A percentile compares a stretch with the other conserved stretches of the same genome.
phyloP scores from a whole-genome alignment of 2,888 invertebrate species.

The Andrena fulva region DNA sequence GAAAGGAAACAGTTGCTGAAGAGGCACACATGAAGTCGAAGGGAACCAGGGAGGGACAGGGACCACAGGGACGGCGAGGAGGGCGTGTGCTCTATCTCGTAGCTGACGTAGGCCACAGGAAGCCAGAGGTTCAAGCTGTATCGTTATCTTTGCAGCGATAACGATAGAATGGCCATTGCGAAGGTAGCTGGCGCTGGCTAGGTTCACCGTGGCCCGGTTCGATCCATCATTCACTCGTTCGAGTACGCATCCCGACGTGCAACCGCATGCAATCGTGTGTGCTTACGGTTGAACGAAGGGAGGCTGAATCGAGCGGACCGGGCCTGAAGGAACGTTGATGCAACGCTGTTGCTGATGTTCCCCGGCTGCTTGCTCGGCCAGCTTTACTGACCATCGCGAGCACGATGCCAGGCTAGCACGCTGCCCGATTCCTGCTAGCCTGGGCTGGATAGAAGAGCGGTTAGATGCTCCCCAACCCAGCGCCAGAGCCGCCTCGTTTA shows the following conservation, averaged over 20 bases:
- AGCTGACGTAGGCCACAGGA: conserved; percentile 32
- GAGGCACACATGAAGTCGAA: too few species aligned
- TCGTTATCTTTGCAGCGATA: conserved; percentile 61
- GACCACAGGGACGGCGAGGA: conserved; percentile 6
- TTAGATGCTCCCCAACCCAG: conserved; percentile 67
- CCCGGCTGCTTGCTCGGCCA: conserved; percentile 15
- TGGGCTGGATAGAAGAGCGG: conserved; percentile 61
- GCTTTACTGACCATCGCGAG: conserved; percentile 48
- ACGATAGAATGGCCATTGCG: conserved; percentile 60
- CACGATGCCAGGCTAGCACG: background rate
- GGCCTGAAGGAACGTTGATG: conserved; percentile 10
- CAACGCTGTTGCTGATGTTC: conserved; percentile 48
- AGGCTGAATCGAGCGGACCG: conserved; percentile 57
- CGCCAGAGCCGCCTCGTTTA: conserved; percentile 67
- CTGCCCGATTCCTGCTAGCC: background rate
- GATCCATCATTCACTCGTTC: conserved; percentile 70
- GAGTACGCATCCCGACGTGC: conserved; percentile 57
- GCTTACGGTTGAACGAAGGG: conserved; percentile 42
- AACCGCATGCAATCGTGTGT: conserved; percentile 53
- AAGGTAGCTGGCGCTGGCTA: conserved; percentile 4
- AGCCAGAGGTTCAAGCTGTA: conserved; percentile 30
- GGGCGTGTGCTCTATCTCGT: conserved; percentile 52
- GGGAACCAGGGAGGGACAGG: conserved; percentile 11
- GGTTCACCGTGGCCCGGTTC: conserved; percentile 41
- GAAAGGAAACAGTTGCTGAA: conserved; percentile 7